These are phyloP conservation scores for Formicarius rufipectus DNA, from an alignment of 2,113 vertebrate genomes.

Conservation along the genomic window DNA sequence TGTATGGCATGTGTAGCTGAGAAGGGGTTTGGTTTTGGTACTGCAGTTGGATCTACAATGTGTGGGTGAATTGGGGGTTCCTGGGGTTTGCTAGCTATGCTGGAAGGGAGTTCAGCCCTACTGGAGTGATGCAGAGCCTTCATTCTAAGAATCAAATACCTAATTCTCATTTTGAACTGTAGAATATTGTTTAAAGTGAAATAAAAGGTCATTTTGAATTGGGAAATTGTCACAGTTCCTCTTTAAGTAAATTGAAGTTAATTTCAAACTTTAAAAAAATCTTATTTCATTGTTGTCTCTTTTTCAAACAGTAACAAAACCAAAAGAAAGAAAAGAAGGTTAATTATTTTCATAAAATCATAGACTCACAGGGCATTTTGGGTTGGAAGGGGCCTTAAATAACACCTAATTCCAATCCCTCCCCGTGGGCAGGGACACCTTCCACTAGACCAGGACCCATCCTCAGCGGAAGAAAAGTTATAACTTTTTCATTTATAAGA, in stretches of 20 bases:
- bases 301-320: neutral
- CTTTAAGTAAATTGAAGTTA: neutral
- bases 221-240: neutral
- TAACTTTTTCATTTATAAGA: neutral
- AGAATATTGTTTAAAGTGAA: neutral
- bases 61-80: neutral
- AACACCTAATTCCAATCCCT: neutral
- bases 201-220: neutral
- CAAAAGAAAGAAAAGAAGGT: neutral
- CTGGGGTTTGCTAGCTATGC: neutral
- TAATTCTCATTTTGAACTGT: neutral
- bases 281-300: neutral
- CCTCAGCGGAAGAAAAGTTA: neutral
- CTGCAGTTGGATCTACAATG: neutral
- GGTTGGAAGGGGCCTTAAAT: neutral
- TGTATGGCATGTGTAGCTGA: fast-evolving
- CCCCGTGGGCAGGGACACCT: neutral
- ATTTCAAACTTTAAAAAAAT: neutral
- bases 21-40: neutral
- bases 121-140: neutral
- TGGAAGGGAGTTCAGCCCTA: neutral
- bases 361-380: neutral
- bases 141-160: neutral
- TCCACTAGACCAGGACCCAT: neutral
- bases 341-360: neutral